Evolutionary conservation across 1,140 invertebrate species (phyloP).

Genomic region (Manduca sexta): DNA sequence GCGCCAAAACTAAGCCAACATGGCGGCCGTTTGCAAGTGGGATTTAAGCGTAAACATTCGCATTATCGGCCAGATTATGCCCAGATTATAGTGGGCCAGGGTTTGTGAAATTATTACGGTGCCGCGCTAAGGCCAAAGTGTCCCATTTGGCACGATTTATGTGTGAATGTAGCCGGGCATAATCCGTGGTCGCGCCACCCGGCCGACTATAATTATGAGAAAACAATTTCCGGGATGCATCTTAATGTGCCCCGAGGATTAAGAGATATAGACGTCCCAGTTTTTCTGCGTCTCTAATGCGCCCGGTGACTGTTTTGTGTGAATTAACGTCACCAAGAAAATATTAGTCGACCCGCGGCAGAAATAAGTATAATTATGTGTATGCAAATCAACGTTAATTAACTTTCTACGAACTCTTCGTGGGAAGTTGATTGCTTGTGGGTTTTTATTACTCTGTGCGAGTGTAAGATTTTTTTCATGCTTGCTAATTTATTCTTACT

Average conservation of each 20-base stretch:
- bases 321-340: neutral
- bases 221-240: conserved; percentile 68
- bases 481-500: neutral
- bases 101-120: conserved; percentile 64
- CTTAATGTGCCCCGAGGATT: conserved; percentile 59
- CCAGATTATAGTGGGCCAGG: conserved; percentile 65
- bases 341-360: no score
- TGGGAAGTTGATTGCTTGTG: no score
- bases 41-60: conserved; percentile 61
- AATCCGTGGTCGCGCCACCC: conserved; percentile 45
- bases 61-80: conserved; percentile 68
- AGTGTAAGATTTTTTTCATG: no score
- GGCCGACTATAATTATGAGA: conserved; percentile 65
- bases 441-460: no score
- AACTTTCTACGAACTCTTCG: no score
- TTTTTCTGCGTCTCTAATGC: conserved; percentile 17
- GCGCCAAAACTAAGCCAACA: conserved; percentile 49
- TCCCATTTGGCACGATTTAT: conserved; percentile 68
- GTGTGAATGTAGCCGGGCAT: conserved; percentile 58
- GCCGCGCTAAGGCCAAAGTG: conserved; percentile 54
- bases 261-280: conserved; percentile 28
- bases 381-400: neutral
- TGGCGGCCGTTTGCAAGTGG: conserved; percentile 38
- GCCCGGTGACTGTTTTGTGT: neutral
- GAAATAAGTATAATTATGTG: neutral